These are phyloP conservation scores for Schlechtendalia chinensis DNA, from an alignment of 1,140 invertebrate genomes.

Conservation along the genomic window DNA sequence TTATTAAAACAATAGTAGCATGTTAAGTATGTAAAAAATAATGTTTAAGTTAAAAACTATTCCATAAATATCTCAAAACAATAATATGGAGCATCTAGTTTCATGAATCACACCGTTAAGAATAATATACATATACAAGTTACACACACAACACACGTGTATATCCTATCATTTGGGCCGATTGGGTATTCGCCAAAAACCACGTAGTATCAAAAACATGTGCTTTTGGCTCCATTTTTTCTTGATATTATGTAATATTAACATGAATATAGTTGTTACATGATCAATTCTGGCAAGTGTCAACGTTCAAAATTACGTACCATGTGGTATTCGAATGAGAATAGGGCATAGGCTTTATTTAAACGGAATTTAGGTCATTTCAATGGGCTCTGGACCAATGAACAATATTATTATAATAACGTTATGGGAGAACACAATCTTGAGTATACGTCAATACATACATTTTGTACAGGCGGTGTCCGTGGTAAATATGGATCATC, in stretches of 20 bases:
- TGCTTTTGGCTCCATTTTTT: background rate
- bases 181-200: conserved; percentile 15
- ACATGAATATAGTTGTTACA: background rate
- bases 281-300: conserved; percentile 5
- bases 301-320: conserved; percentile 5
- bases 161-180: background rate
- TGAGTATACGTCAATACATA: background rate
- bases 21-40: no score
- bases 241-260: background rate
- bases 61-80: no score
- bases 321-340: background rate
- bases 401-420: background rate
- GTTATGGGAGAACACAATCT: background rate
- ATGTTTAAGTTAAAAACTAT: no score
- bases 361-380: conserved; percentile 23
- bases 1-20: no score
- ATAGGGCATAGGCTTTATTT: background rate
- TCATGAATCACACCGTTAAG: background rate
- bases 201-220: background rate
- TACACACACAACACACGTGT: no score
- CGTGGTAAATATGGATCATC: background rate
- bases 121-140: background rate
- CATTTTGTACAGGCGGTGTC: background rate
- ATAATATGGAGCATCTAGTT: background rate
- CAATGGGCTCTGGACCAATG: background rate